These are phyloP conservation scores for Sarcophaga carnaria DNA, from an alignment of 2,888 invertebrate genomes.

Conservation along the genomic window DNA sequence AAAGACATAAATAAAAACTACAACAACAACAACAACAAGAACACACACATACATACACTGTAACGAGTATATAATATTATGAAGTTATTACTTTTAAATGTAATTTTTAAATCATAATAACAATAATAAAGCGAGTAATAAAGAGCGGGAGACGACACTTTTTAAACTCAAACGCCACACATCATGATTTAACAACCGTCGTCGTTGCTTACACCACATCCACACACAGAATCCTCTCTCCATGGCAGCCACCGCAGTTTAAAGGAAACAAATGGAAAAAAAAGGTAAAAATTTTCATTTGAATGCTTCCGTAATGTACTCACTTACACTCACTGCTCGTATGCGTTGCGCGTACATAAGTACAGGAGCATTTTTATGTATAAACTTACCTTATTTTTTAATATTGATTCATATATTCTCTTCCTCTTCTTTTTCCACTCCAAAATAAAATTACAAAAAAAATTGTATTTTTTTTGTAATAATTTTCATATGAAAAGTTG, in stretches of 20 bases:
- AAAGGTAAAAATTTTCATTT: not conserved
- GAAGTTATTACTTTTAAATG: slow-evolving; percentile 53
- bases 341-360: not conserved
- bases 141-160: slow-evolving; percentile 3
- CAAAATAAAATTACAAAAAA: too few species aligned
- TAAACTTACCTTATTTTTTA: not conserved
- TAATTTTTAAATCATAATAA: slow-evolving; percentile 18
- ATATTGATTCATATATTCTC: not conserved
- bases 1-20: not conserved
- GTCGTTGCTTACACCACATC: not conserved
- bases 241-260: not conserved
- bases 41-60: not conserved
- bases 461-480: too few species aligned
- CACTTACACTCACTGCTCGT: too few species aligned
- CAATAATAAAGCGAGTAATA: not conserved
- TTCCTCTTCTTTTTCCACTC: not conserved
- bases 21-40: not conserved
- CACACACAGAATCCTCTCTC: not conserved
- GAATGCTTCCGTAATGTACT: not conserved
- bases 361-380: not conserved
- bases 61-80: not conserved
- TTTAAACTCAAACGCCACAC: slow-evolving; percentile 30
- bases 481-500: too few species aligned
- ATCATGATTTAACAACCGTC: slow-evolving; percentile 16
- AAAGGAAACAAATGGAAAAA: slow-evolving; percentile 1